Conservation (phyloP, 92 coral and sea anemone genomes). For the Micromussa lordhowensis region DNA sequence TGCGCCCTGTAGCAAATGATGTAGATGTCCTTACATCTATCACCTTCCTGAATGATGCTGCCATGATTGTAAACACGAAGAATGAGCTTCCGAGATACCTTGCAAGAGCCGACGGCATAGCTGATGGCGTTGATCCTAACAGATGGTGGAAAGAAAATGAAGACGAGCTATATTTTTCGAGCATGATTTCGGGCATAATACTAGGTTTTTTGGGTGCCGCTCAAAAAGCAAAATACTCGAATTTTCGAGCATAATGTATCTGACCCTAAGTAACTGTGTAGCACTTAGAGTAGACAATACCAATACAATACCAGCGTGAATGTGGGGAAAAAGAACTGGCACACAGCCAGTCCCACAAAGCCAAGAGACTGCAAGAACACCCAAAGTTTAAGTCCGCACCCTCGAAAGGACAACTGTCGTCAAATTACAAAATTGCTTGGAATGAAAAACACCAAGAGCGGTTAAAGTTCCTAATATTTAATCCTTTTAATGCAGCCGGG, state of each 20-base stretch:
- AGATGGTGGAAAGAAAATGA: constrained; percentile 39
- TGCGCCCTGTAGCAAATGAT: constrained; percentile 60
- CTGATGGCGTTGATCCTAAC: background rate
- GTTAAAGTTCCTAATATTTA: constrained; percentile 31
- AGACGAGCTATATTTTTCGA: background rate
- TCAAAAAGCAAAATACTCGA: no score
- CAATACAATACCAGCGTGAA: no score
- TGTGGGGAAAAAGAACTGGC: constrained; percentile 37
- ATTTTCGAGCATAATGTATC: no score
- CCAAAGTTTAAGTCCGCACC: background rate
- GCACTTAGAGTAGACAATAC: constrained; percentile 55
- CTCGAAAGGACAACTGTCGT: background rate
- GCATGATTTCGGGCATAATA: no score
- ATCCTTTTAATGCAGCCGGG: constrained; percentile 32
- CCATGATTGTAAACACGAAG: background rate
- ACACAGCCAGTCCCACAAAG: constrained; percentile 9
- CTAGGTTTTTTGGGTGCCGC: no score
- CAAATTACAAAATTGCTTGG: constrained; percentile 21
- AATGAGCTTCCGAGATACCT: constrained; percentile 22
- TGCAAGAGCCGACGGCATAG: constrained; percentile 30
- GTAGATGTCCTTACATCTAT: constrained; percentile 46
- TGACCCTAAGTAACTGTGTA: constrained; percentile 51
- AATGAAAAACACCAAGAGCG: constrained; percentile 25
- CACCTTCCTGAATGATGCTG: constrained; percentile 20
- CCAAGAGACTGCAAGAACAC: background rate